Evolutionary conservation across 2,113 vertebrate genomes (phyloP), one percentile per base, ranked within the genome.

Genomic region (Proteles cristata): DNA sequence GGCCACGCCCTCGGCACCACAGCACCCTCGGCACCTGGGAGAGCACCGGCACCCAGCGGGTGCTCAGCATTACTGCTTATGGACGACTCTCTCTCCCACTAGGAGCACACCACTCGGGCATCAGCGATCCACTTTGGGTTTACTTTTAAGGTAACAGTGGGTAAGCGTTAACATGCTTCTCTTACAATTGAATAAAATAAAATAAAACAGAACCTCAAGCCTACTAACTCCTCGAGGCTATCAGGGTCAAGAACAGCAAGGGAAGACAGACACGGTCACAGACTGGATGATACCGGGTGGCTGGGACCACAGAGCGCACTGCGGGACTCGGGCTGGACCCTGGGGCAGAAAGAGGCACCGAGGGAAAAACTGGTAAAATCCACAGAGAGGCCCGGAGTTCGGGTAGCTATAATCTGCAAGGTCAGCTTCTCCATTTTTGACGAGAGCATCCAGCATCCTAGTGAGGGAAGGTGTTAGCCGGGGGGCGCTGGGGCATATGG

Each of bases 21-120:
- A 4, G 26, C 35, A 15, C 48, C 79, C 48, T 33, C 33, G 2
- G 25, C 2, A 10, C 28, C 21, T 0, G n/a, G 68, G 14, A 11
- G 28, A 23, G 35, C 0, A 0, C 43, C 1, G 1, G 35, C 31
- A 15, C 19, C 1, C 2, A 31, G n/a, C 3, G 17, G 26, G 33
- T 25, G 77, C 26, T 53, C 50, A 9, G 14, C 9, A 50, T 1
- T 4, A 7, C 23, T 21, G 4, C 11, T 7, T 14, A 21, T 0
- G 45, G 55, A n/a, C 0, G 39, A 28, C 53, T 39, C 66, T 73
- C 53, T 23, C 77, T 84, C 39, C 58, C 6, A 19, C 33, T 7
- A 4, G 26, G 81, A 7, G 23, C 50, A 11, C 15, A 11, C 28
- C 33, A 33, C 9, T n/a, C 16, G 28, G 31, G 55, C 10, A 9